A percentile compares a stretch with the other conserved stretches of the same genome.
phyloP scores from a whole-genome alignment of 2,888 invertebrate genomes.

The Camptogramma bilineatum region DNA sequence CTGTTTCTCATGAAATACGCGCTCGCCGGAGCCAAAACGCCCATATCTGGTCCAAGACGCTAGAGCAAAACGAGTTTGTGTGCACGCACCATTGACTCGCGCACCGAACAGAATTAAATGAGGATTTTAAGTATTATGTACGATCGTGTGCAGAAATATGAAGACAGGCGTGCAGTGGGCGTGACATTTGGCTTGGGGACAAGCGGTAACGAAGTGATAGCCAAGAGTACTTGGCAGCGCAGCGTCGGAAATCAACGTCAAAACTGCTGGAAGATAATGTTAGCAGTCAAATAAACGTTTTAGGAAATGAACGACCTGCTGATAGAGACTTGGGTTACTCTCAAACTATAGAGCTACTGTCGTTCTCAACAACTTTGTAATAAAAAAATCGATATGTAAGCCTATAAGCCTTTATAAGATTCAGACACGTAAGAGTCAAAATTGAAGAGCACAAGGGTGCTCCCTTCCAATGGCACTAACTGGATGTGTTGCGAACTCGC shows the following conservation, averaged over 20 bases:
- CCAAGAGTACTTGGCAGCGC: conserved; percentile 60
- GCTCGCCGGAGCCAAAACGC: conserved; percentile 47
- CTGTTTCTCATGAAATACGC: conserved; percentile 48
- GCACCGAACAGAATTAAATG: conserved; percentile 44
- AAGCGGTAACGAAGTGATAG: conserved; percentile 54
- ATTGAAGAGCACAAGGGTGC: neutral
- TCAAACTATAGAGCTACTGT: neutral
- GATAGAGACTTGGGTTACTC: neutral
- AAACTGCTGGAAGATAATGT: conserved; percentile 45
- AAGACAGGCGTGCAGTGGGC: conserved; percentile 48
- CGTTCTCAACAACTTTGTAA: neutral
- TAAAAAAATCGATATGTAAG: neutral
- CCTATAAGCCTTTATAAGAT: too few relatives aligned
- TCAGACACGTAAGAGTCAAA: neutral
- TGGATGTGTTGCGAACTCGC: conserved; percentile 2
- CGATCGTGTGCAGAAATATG: conserved; percentile 42
- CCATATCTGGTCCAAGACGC: conserved; percentile 48
- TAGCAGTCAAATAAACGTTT: conserved; percentile 19
- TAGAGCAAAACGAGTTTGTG: conserved; percentile 45
- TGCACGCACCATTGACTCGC: conserved; percentile 50
- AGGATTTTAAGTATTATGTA: conserved; percentile 44
- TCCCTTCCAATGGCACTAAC: neutral
- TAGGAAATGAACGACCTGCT: neutral
- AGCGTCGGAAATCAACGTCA: conserved; percentile 47
- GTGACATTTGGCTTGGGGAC: conserved; percentile 56